Evolutionary conservation across 2,113 vertebrate genomes (phyloP).

Genomic region (Entosphenus tridentatus): DNA sequence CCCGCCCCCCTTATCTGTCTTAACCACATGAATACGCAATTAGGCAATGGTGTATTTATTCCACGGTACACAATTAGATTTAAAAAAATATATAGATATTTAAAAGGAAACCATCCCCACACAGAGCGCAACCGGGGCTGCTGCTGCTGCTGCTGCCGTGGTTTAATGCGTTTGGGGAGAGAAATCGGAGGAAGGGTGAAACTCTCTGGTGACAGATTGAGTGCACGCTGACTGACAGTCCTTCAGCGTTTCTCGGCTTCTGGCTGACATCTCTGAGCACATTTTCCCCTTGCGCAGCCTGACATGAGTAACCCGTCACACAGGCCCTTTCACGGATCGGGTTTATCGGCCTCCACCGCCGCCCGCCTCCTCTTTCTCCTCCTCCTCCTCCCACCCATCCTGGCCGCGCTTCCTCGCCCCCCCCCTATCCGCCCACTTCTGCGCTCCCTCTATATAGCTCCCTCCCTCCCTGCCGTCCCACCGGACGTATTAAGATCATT

Average conservation of each 20-base stretch:
- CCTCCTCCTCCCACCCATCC: not conserved
- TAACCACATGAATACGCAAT: no score
- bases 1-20: no score
- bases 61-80: no score
- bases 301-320: slow-evolving; percentile 5
- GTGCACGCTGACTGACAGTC: slow-evolving; percentile 5
- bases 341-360: not conserved
- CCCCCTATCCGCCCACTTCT: no score
- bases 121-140: no score
- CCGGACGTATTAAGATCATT: slow-evolving; percentile 6
- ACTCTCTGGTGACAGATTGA: not conserved
- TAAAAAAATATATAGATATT: no score
- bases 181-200: not conserved
- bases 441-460: no score
- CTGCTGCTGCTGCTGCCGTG: no score
- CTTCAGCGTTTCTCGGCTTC: slow-evolving; percentile 4
- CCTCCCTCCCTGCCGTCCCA: not conserved
- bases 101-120: no score
- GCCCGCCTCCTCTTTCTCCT: not conserved
- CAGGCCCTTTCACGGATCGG: slow-evolving; percentile 3
- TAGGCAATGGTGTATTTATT: no score
- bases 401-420: no score
- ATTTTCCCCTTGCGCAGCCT: not conserved
- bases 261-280: not conserved
- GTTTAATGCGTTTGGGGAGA: no score